Evolutionary conservation across 2,113 vertebrate genomes (phyloP), one percentile per base, ranked within the genome.

Genomic region (Osmerus eperlanus): DNA sequence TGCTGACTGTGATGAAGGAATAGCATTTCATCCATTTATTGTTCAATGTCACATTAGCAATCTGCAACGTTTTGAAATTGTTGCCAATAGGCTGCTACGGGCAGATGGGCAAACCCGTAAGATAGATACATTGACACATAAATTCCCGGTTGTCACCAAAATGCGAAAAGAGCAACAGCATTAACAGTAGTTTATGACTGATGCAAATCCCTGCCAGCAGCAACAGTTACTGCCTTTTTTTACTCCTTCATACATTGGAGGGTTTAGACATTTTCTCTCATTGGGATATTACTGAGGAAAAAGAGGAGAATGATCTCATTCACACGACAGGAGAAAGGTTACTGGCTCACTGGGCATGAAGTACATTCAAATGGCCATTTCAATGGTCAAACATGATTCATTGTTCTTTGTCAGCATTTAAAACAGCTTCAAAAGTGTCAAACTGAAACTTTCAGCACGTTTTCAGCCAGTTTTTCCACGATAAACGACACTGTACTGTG

Each of bases 11-110:
- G 78, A 77, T 69, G 85, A 87, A 88, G 87, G 79, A 88, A 75
- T 74, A 58, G 62, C 68, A 73, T 75, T 81, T 81, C 71, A 59
- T 85, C 83, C 84, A 83, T 89, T 87, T 92, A 85, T 89, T 83
- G 81, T 85, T 87, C 84, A 81, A 85, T 88, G 90, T 82, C 89
- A 90, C 90, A 90, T 93, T 93, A 91, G 83, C 89, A 90, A 89
- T 89, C 88, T 91, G 91, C 87, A 76, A 78, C 51, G 80, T 71
- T 67, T 51, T 14, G 77, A 79, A 84, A 82, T 15, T 6, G 80
- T 81, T 89, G 90, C 87, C 91, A 91, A 85, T 65, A 76, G 61
- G 75, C 87, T 83, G 87, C 81, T 68, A 58, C 32, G 76, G 85
- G 87, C 91, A 93, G 91, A 92, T 93, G 91, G 91, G 89, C 82